Evolutionary conservation across 1,140 invertebrate species (phyloP), one percentile per base, ranked within the genome.

Genomic region (Drosophila grimshawi): DNA sequence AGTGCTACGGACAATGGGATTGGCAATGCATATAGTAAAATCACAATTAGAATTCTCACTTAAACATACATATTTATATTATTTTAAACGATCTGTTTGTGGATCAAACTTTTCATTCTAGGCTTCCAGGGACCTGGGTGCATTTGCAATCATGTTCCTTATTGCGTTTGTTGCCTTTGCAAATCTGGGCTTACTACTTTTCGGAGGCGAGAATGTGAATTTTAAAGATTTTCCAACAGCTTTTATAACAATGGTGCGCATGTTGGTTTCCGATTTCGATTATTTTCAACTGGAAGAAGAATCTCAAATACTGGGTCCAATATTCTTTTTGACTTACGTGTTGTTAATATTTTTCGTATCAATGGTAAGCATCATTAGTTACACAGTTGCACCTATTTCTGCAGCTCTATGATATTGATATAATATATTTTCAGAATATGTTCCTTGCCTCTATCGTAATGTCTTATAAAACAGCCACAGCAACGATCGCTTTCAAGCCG

Each of bases 401-500:
- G 10, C 1, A 0, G 3, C 11, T 48, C 3, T 5, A 27, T 45
- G 32, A 3, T 59, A 43, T 65, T 49, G 5, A 3, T 46, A 61
- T 6, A 43, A 63, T 49, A 11, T 29, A 32, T 70, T 85, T 92
- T 7, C 76, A 95, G 95, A 97, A 97, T 92, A 96, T 97, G 95
- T 97, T 96, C 92, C 90, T 96, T 85, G 96, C 96, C 53, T 96
- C 97, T 77, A 96, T 97, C 77, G 96, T 96, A 72, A 95, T 96
- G 88, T 95, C 95, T 0, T 96, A 95, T 77, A 91, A 93, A 3
- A 94, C 95, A 86, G 95, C 96, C 0, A 96, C 96, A 92, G 94
- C 93, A 3, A 19, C 7, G 3, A 8, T 8, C 2, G 1, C 30
- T 8, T 37, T 30, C 4, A 59, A 66, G 37, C 69, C 62, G 0